phyloP scores from a whole-genome alignment of 2,888 invertebrate species.

The Dolichopus griseipennis region DNA sequence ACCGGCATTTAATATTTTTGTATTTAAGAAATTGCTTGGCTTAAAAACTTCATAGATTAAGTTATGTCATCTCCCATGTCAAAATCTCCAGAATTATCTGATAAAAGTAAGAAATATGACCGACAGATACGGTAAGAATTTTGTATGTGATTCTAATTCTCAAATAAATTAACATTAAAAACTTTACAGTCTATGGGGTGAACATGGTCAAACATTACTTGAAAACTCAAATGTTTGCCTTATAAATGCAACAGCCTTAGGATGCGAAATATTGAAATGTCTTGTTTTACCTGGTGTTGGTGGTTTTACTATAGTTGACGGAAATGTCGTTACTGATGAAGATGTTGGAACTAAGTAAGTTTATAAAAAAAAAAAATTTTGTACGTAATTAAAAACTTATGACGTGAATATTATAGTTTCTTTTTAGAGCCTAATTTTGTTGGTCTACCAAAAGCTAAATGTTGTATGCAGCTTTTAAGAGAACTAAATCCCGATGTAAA shows the following conservation, averaged over 20 bases:
- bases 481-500: slow-evolving; percentile 90
- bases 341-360: slow-evolving; percentile 86
- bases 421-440: slow-evolving; percentile 76
- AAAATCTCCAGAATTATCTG: slow-evolving; percentile 58
- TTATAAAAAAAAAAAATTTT: slow-evolving; percentile 27
- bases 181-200: slow-evolving; percentile 81
- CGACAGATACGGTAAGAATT: slow-evolving; percentile 55
- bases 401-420: slow-evolving; percentile 53
- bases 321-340: slow-evolving; percentile 69
- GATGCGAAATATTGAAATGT: slow-evolving; percentile 92
- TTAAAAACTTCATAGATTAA: background rate
- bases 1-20: background rate
- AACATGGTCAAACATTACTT: slow-evolving; percentile 86
- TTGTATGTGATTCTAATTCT: background rate
- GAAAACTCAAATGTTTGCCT: slow-evolving; percentile 87
- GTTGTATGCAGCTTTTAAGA: slow-evolving; percentile 68
- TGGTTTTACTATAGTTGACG: slow-evolving; percentile 87
- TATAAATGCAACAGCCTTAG: slow-evolving; percentile 85
- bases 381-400: background rate
- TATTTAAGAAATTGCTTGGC: too few species aligned
- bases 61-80: slow-evolving; percentile 43
- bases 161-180: slow-evolving; percentile 3
- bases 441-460: slow-evolving; percentile 76
- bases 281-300: slow-evolving; percentile 91
- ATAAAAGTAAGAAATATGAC: slow-evolving; percentile 67